A percentile compares a stretch with the other conserved stretches of the same genome.
Evolutionary conservation across 92 coral and sea anemone genomes (phyloP).

Genomic region (Paramuricea clavata): DNA sequence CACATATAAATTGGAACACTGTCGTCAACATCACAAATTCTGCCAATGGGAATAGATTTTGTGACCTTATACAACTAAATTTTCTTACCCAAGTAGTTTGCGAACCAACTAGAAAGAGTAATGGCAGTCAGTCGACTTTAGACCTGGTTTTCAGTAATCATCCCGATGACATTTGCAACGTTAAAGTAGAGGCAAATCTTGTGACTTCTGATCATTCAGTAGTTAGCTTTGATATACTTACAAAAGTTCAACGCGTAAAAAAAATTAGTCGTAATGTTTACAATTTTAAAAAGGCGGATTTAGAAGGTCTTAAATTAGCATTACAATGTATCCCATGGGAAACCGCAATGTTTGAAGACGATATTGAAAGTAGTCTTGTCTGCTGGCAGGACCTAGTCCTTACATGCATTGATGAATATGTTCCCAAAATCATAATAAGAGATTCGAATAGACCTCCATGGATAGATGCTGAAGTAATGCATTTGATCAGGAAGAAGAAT

Average conservation of each 20-base stretch:
- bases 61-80: background rate
- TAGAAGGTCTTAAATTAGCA: slow-evolving; percentile 21
- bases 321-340: slow-evolving; percentile 4
- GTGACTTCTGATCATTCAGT: slow-evolving; percentile 39
- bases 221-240: background rate
- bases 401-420: slow-evolving; percentile 36
- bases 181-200: background rate
- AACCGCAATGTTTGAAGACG: background rate
- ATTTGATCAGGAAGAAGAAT: slow-evolving; percentile 41
- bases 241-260: slow-evolving; percentile 7
- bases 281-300: slow-evolving; percentile 37
- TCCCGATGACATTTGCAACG: slow-evolving; percentile 1
- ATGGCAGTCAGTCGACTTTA: background rate
- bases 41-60: background rate
- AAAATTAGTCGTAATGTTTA: slow-evolving; percentile 34
- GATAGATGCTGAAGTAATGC: slow-evolving; percentile 52
- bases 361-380: background rate
- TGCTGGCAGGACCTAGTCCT: slow-evolving; percentile 4
- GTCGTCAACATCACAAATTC: background rate
- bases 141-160: background rate
- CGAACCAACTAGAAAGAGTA: slow-evolving; percentile 1
- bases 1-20: background rate
- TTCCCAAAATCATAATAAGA: slow-evolving; percentile 32
- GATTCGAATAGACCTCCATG: slow-evolving; percentile 59
- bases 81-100: background rate